Evolutionary conservation across 2,888 invertebrate genomes (phyloP).

Genomic region (Leucoma salicis): DNA sequence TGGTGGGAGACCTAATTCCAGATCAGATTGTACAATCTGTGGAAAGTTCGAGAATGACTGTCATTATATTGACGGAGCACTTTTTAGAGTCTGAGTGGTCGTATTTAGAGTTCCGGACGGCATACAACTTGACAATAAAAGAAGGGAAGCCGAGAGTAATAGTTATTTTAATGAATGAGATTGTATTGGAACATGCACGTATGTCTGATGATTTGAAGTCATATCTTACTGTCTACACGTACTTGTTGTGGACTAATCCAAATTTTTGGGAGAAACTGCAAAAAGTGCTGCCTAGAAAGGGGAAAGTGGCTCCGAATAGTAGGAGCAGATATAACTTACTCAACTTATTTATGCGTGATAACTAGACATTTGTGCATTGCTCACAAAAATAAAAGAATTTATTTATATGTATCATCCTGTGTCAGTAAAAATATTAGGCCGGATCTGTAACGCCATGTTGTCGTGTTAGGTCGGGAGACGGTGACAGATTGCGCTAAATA

Average conservation of each 20-base stretch:
- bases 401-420: too few species aligned
- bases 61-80: not conserved
- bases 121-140: not conserved
- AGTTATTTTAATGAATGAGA: not conserved
- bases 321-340: too few species aligned
- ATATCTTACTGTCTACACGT: not conserved
- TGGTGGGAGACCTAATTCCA: not conserved
- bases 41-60: not conserved
- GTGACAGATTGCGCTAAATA: too few species aligned
- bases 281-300: not conserved
- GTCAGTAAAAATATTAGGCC: too few species aligned
- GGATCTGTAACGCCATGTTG: too few species aligned
- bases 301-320: not conserved
- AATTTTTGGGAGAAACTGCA: not conserved
- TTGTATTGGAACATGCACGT: not conserved
- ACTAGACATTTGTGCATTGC: too few species aligned
- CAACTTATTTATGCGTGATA: too few species aligned
- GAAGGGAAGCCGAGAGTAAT: not conserved
- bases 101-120: constrained; percentile 1
- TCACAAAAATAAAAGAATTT: too few species aligned
- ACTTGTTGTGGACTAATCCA: not conserved
- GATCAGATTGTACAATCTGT: not conserved
- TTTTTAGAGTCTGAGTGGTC: not conserved
- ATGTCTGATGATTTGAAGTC: not conserved
- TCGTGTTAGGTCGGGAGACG: too few species aligned